phyloP scores from a whole-genome alignment of 2,113 vertebrate genomes.

The Stigmatopora argus region DNA sequence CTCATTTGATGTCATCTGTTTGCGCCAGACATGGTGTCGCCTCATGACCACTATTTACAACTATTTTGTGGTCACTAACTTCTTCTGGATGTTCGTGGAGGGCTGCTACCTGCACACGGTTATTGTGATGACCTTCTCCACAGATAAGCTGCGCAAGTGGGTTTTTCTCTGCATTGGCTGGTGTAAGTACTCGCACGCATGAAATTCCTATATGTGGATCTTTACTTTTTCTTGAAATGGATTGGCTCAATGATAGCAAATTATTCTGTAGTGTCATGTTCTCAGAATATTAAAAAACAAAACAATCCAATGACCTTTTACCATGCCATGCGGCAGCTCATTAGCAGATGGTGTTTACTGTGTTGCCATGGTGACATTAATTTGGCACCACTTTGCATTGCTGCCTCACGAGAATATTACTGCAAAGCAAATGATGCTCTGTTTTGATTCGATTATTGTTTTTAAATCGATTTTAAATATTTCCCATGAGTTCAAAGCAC shows the following conservation, averaged over 20 bases:
- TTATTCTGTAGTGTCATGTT: not conserved
- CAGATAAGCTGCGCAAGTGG: slow-evolving; percentile 90
- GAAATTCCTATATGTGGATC: not conserved
- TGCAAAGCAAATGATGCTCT: not conserved
- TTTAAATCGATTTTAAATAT: not conserved
- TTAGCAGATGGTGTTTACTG: slow-evolving; percentile 8
- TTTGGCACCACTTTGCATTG: not conserved
- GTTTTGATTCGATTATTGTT: not conserved
- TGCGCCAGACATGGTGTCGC: slow-evolving; percentile 87
- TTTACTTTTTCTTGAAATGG: not conserved
- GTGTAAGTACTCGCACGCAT: slow-evolving; percentile 78
- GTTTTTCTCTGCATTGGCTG: slow-evolving; percentile 97
- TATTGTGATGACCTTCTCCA: slow-evolving; percentile 98
- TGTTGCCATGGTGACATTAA: not conserved
- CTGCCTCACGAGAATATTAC: not conserved
- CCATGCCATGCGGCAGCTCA: not conserved
- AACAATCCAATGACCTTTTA: not conserved
- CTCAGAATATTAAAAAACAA: not conserved
- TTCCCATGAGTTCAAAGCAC: not conserved
- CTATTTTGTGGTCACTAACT: slow-evolving; percentile 98
- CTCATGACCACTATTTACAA: slow-evolving; percentile 93
- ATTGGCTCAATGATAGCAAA: not conserved
- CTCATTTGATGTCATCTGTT: not conserved
- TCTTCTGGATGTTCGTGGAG: slow-evolving; percentile 99
- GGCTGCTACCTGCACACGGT: slow-evolving; percentile 97